Percentiles rank a stretch among this genome's conserved stretches.
phyloP scores from a whole-genome alignment of 2,797 vertebrate species.

The Artibeus lituratus region DNA sequence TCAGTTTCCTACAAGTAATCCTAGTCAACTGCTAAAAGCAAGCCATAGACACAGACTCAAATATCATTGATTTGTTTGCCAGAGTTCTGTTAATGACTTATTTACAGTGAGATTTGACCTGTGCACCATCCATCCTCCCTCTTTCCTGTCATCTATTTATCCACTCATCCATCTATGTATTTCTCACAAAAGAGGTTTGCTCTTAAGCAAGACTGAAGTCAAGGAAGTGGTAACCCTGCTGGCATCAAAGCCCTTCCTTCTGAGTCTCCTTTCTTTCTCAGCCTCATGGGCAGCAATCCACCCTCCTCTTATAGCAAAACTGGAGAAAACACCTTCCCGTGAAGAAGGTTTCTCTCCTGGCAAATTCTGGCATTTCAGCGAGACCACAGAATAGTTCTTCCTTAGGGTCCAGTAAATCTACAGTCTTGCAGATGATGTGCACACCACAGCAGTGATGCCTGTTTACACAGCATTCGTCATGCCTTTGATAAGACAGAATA shows the following conservation, averaged over 20 bases:
- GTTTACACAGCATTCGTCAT: accelerated
- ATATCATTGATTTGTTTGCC: not conserved
- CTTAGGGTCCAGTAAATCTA: accelerated
- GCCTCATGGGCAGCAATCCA: too few relatives aligned
- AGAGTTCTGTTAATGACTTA: not conserved
- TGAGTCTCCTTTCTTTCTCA: not conserved
- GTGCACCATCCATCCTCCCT: not conserved
- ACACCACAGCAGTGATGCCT: accelerated
- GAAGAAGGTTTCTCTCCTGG: not conserved
- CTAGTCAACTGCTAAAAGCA: not conserved
- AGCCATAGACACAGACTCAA: not conserved
- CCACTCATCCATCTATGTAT: not conserved
- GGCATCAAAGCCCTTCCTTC: not conserved
- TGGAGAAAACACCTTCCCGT: not conserved
- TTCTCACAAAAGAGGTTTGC: not conserved
- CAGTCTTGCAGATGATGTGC: accelerated
- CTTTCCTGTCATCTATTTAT: not conserved
- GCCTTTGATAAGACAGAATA: not conserved
- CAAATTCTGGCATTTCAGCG: not conserved
- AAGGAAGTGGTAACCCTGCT: not conserved
- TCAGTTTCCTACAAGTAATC: not conserved
- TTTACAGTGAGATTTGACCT: not conserved
- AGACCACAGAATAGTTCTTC: not conserved
- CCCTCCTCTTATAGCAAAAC: not conserved
- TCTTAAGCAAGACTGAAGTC: not conserved